phyloP scores from a whole-genome alignment of 2,797 vertebrate species.

The Carcharodon carcharias region DNA sequence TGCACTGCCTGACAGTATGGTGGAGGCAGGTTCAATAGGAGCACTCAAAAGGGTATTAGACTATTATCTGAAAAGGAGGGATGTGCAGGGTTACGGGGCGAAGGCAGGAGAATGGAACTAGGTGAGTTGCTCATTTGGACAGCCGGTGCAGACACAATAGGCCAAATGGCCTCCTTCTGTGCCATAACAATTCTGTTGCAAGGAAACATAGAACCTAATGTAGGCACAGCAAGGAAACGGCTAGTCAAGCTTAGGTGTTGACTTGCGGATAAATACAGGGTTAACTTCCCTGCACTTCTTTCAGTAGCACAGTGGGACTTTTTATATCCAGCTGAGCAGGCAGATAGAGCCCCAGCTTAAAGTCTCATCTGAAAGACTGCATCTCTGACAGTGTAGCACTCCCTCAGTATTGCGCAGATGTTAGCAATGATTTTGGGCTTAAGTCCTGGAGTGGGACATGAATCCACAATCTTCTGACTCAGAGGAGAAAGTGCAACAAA shows the following conservation, averaged over 20 bases:
- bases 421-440: background rate
- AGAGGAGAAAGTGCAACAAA: background rate
- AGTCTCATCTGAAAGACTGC: background rate
- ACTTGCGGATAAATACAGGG: background rate
- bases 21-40: too few species aligned
- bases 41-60: too few species aligned
- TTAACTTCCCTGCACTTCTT: background rate
- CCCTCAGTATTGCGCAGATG: background rate
- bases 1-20: too few species aligned
- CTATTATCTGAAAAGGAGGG: too few species aligned
- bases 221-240: background rate
- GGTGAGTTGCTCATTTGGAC: too few species aligned
- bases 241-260: too few species aligned
- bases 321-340: background rate
- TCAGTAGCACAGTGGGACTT: background rate
- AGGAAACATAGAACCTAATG: too few species aligned
- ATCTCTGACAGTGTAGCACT: background rate
- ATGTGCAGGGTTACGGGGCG: too few species aligned
- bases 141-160: too few species aligned
- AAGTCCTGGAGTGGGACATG: background rate
- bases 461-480: background rate
- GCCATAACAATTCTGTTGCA: too few species aligned
- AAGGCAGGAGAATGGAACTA: too few species aligned
- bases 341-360: background rate
- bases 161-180: too few species aligned